A percentile compares a stretch with the other conserved stretches of the same genome.
These are phyloP conservation scores for Meloe dianella DNA, from an alignment of 2,888 invertebrate genomes.

Conservation along the genomic window DNA sequence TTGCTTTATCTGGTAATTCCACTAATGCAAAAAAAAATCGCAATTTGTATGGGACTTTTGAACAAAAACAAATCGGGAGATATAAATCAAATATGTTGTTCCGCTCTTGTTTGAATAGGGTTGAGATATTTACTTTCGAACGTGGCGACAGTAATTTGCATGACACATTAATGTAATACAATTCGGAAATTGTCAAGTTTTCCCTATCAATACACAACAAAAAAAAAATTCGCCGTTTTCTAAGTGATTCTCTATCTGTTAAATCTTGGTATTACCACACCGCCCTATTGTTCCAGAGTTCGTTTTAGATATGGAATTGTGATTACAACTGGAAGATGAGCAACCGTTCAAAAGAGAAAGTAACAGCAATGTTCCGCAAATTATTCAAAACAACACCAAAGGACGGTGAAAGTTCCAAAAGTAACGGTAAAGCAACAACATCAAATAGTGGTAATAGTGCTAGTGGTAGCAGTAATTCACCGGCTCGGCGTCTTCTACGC, in stretches of 20 bases:
- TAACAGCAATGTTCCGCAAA: conserved; percentile 80
- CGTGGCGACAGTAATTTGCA: background rate
- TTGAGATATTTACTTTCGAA: background rate
- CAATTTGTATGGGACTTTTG: background rate
- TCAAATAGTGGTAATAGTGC: conserved; percentile 51
- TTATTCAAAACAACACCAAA: conserved; percentile 76
- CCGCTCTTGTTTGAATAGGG: background rate
- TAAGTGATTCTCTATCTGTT: background rate
- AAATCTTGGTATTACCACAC: background rate
- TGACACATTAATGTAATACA: background rate
- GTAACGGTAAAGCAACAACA: conserved; percentile 56
- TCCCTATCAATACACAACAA: background rate
- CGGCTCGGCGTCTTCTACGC: conserved; percentile 53
- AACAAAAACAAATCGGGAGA: background rate
- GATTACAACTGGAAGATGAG: conserved; percentile 63
- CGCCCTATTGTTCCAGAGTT: background rate
- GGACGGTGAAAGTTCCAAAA: conserved; percentile 64
- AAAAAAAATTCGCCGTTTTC: background rate
- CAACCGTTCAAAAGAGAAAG: conserved; percentile 81
- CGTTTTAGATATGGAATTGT: background rate
- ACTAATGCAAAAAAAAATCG: no score
- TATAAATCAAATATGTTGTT: background rate
- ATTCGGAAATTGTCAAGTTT: conserved; percentile 1
- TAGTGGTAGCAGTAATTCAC: conserved; percentile 55
- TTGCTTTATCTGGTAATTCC: no score